Percentiles rank a stretch among this genome's conserved stretches.
Conservation (phyloP, 2,113 vertebrate genomes). For the Diglossa brunneiventris region DNA sequence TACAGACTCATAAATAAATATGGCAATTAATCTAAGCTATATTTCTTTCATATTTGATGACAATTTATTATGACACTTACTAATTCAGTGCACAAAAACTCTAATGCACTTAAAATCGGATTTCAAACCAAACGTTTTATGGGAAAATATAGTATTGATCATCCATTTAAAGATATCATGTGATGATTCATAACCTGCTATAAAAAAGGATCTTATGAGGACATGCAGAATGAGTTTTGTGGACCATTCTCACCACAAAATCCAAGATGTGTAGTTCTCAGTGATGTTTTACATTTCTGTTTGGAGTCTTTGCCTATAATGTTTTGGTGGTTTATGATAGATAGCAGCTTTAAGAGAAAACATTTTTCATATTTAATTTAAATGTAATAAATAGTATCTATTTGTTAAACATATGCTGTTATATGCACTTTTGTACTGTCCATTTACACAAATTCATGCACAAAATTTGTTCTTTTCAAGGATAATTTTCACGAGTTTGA, state of each 20-base stretch:
- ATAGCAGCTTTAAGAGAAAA: not conserved
- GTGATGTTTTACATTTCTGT: conserved; percentile 9
- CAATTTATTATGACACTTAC: conserved; percentile 77
- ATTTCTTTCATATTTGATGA: conserved; percentile 82
- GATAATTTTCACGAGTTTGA: not conserved
- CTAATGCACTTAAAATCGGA: conserved; percentile 86
- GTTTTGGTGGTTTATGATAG: not conserved
- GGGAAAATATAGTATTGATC: conserved; percentile 86
- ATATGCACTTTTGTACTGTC: not conserved
- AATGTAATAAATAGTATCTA: not conserved
- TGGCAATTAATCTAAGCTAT: conserved; percentile 76
- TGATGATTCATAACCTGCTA: conserved; percentile 76
- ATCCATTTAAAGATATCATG: conserved; percentile 79
- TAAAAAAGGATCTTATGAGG: conserved; percentile 73
- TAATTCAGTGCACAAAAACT: conserved; percentile 75
- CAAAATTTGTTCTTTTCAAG: not conserved
- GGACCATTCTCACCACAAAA: conserved; percentile 49
- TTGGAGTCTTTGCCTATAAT: conserved; percentile 33
- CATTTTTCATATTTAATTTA: not conserved
- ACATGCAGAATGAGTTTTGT: conserved; percentile 51
- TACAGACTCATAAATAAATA: conserved; percentile 86
- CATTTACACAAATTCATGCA: not conserved
- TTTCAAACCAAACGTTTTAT: conserved; percentile 85
- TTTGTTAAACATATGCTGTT: not conserved
- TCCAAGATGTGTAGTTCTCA: not conserved